Conservation (phyloP, 2,113 vertebrate species). For the Ictidomys tridecemlineatus region DNA sequence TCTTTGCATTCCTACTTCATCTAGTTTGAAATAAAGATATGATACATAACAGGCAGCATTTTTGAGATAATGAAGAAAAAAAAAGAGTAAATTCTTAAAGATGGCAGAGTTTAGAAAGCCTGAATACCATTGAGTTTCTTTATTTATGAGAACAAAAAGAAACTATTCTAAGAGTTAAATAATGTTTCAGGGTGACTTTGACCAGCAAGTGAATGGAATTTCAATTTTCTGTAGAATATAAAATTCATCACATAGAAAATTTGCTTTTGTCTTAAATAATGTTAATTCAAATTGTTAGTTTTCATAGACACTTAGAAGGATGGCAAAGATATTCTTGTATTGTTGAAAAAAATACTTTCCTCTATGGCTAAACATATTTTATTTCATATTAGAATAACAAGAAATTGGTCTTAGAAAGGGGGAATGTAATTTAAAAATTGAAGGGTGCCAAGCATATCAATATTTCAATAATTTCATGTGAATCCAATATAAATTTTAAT, state of each 20-base stretch:
- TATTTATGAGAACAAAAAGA: neutral
- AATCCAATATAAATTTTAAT: neutral
- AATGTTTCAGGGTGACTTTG: neutral
- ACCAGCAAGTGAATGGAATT: neutral
- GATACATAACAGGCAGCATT: neutral
- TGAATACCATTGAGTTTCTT: neutral
- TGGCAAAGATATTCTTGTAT: neutral
- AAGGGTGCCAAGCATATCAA: neutral
- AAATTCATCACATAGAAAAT: neutral
- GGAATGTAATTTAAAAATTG: neutral
- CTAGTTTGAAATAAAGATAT: neutral
- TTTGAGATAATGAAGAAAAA: neutral
- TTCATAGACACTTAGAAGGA: neutral
- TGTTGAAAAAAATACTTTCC: neutral
- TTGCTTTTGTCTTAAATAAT: neutral
- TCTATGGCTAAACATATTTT: neutral
- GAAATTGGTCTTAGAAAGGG: neutral
- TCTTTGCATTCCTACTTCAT: neutral
- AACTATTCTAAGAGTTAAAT: neutral
- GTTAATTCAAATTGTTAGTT: slow-evolving; percentile 20
- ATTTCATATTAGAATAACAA: slow-evolving; percentile 12
- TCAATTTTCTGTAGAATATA: neutral
- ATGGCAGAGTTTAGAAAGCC: neutral
- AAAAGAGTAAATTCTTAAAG: neutral
- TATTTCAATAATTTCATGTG: neutral